Evolutionary conservation across 2,888 invertebrate genomes (phyloP), one percentile per base, ranked within the genome.

Genomic region (Eupithecia abbreviata): DNA sequence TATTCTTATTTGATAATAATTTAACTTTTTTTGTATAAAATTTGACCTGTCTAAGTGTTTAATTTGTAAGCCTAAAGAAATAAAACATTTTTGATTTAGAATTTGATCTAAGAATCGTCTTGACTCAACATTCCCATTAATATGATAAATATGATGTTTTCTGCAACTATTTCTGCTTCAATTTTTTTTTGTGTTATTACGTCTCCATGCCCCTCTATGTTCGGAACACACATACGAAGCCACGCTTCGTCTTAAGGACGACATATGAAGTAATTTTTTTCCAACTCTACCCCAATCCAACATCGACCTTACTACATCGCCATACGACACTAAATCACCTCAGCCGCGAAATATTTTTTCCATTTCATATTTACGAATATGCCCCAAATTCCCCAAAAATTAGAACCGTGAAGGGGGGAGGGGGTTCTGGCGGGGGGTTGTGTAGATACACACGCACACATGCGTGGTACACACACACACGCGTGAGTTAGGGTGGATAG

Each of bases 321-420:
- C 2, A 82, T 87, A 93, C 80, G 84, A 89, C 86, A 77, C 79
- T 89, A 85, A 91, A 80, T 91, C 76, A 79, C n/a, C 73, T 79
- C 84, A 78, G 77, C 82, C 90, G 91, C 90, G 91, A 92, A 93
- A 94, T 95, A 95, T 95, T 95, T 95, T 95, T 95, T 95, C 95
- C 95, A 95, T 95, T 95, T 95, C 95, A 95, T 95, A 95, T 95
- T 95, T 95, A 95, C 95, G 95, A 95, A 95, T 95, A 95, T 95
- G 95, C 93, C 95, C 95, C 94, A 95, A 95, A 95, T 95, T 95
- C 95, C 93, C 94, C 91, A 95, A 95, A 95, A 95, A 95, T 95
- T 95, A 95, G 95, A 95, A 95, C 95, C 94, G 95, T 95, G 95
- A 94, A 95, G 93, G 94, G 91, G 89, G 87, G 83, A 51, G 85